These are phyloP conservation scores for Anguilla anguilla DNA, from an alignment of 2,797 vertebrate species.

Conservation along the genomic window DNA sequence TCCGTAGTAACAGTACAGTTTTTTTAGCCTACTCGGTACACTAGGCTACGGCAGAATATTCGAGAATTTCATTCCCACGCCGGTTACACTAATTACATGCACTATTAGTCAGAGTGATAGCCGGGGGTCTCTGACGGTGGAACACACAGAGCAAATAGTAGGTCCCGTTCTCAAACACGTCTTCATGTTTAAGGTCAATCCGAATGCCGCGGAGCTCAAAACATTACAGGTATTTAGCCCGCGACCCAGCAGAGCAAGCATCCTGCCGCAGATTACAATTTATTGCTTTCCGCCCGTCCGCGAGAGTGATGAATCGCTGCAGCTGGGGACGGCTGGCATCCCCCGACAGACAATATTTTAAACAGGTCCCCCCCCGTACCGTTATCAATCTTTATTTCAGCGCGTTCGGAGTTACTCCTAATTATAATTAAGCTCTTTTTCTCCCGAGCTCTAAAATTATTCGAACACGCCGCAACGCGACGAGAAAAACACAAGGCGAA, in stretches of 20 bases:
- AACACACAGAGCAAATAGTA: not conserved
- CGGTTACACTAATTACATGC: slow-evolving; percentile 16
- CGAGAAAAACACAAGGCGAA: not conserved
- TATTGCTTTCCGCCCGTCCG: slow-evolving; percentile 45
- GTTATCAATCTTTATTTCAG: slow-evolving; percentile 59
- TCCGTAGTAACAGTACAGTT: not conserved
- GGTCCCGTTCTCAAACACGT: not conserved
- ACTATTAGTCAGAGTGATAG: slow-evolving; percentile 21
- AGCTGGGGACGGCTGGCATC: slow-evolving; percentile 45
- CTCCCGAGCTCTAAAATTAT: slow-evolving; percentile 34
- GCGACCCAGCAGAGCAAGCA: slow-evolving; percentile 27
- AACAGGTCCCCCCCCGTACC: slow-evolving; percentile 23
- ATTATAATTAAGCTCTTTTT: slow-evolving; percentile 61
- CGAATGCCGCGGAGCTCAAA: slow-evolving; percentile 27
- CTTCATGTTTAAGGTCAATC: slow-evolving; percentile 31
- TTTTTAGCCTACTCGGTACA: not conserved
- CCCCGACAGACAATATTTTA: slow-evolving; percentile 51
- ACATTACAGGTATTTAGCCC: slow-evolving; percentile 35
- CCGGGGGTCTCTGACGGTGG: not conserved
- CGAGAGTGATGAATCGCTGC: slow-evolving; percentile 55
- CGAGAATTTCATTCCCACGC: not conserved
- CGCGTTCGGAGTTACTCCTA: slow-evolving; percentile 60
- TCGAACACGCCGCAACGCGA: not conserved
- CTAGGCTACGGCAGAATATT: not conserved
- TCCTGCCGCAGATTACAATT: slow-evolving; percentile 54